Conservation (phyloP, 2,113 vertebrate genomes). For the Carassius auratus region DNA sequence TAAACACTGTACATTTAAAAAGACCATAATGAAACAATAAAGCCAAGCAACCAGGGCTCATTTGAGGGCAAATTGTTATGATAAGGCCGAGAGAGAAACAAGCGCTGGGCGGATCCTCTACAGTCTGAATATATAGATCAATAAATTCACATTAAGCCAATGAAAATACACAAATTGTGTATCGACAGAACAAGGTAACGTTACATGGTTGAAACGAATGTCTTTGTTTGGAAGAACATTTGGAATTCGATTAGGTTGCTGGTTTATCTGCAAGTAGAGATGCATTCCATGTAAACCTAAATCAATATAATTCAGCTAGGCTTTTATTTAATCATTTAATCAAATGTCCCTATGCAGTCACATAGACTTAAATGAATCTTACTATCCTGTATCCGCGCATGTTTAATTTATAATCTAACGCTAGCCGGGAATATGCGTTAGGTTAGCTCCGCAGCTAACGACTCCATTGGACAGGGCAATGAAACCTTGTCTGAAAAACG, state of each 20-base stretch:
- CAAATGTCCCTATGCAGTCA: neutral
- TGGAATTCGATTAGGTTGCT: neutral
- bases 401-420: neutral
- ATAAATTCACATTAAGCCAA: neutral
- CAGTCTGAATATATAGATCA: neutral
- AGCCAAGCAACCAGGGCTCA: neutral
- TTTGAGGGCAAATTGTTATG: slow-evolving; percentile 32
- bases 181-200: neutral
- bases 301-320: neutral
- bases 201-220: neutral
- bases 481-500: neutral
- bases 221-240: neutral
- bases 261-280: neutral
- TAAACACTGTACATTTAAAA: neutral
- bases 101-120: slow-evolving; percentile 54
- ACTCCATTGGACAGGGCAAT: neutral
- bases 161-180: neutral
- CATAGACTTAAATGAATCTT: neutral
- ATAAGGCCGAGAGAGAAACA: neutral
- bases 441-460: slow-evolving; percentile 25
- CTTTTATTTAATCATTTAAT: neutral
- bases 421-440: neutral
- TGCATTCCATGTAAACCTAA: neutral
- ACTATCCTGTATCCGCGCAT: neutral
- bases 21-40: neutral